Evolutionary conservation across 1,140 invertebrate genomes (phyloP).

Genomic region (Schlechtendalia chinensis): DNA sequence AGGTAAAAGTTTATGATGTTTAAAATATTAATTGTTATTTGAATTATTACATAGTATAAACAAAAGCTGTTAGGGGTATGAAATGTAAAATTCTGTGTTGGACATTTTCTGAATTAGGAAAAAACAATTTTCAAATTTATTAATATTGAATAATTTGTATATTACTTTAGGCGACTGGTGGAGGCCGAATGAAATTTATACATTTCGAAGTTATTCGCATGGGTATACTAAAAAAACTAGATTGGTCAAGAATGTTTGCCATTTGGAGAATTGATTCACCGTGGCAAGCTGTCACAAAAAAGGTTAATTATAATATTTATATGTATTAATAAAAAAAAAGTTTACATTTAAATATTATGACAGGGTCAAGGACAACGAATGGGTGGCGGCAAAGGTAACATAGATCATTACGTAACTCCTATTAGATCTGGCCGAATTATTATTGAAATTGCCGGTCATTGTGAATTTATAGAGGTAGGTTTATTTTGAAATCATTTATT

Average conservation of each 20-base stretch:
- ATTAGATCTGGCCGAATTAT: slow-evolving; percentile 89
- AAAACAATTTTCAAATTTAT: too few relatives aligned
- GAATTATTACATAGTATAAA: too few relatives aligned
- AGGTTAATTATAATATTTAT: slow-evolving; percentile 58
- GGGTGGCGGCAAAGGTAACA: slow-evolving; percentile 95
- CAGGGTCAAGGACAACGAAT: slow-evolving; percentile 82
- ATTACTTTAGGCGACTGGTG: slow-evolving; percentile 68
- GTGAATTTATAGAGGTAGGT: slow-evolving; percentile 80
- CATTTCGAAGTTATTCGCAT: slow-evolving; percentile 89
- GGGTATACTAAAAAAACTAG: slow-evolving; percentile 72
- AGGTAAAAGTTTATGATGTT: slow-evolving; percentile 65
- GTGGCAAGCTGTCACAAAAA: slow-evolving; percentile 92
- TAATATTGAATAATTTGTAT: too few relatives aligned
- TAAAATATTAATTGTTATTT: too few relatives aligned
- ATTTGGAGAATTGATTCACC: slow-evolving; percentile 91
- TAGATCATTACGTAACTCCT: slow-evolving; percentile 93
- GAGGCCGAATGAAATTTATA: slow-evolving; percentile 73
- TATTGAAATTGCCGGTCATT: slow-evolving; percentile 87
- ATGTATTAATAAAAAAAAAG: too few relatives aligned
- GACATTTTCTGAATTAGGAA: too few relatives aligned
- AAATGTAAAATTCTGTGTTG: too few relatives aligned
- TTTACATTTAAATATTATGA: background rate
- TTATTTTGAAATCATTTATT: background rate
- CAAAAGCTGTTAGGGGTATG: too few relatives aligned
- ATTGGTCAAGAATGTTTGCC: slow-evolving; percentile 82